Conservation (phyloP, 1,140 invertebrate species). For the Papilio glaucus region DNA sequence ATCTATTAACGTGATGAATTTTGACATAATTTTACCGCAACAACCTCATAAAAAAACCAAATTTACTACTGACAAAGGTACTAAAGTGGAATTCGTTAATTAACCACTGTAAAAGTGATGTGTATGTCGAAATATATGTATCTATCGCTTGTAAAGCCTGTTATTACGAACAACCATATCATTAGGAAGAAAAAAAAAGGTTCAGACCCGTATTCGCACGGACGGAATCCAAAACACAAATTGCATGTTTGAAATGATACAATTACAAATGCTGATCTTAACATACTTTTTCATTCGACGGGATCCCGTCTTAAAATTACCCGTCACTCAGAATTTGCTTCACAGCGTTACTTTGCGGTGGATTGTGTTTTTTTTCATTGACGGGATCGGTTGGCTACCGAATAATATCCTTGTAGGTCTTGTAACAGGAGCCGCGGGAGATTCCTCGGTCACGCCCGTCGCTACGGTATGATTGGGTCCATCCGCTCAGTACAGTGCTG, state of each 20-base stretch:
- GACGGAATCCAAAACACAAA: constrained; percentile 28
- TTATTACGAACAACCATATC: constrained; percentile 27
- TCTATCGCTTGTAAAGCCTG: not conserved
- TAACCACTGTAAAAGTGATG: not conserved
- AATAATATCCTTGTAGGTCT: constrained; percentile 52
- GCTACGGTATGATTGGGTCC: constrained; percentile 45
- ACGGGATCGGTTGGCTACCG: constrained; percentile 56
- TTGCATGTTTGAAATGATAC: constrained; percentile 27
- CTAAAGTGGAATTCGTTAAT: not conserved
- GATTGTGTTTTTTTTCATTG: constrained; percentile 43
- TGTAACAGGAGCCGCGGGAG: constrained; percentile 55
- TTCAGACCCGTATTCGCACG: constrained; percentile 1
- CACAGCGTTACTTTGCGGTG: constrained; percentile 41
- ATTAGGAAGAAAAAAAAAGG: constrained; percentile 8
- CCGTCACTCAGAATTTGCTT: constrained; percentile 46
- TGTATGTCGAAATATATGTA: not conserved
- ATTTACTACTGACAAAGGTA: no score
- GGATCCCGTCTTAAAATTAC: constrained; percentile 35
- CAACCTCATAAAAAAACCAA: no score
- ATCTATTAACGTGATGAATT: no score
- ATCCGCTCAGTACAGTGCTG: constrained; percentile 16
- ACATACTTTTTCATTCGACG: constrained; percentile 14
- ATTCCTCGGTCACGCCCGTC: constrained; percentile 52
- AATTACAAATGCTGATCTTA: constrained; percentile 28
- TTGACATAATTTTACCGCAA: no score